Percentiles rank a stretch among this genome's conserved stretches.
phyloP scores from a whole-genome alignment of 2,888 invertebrate genomes.

The Blera fallax region DNA sequence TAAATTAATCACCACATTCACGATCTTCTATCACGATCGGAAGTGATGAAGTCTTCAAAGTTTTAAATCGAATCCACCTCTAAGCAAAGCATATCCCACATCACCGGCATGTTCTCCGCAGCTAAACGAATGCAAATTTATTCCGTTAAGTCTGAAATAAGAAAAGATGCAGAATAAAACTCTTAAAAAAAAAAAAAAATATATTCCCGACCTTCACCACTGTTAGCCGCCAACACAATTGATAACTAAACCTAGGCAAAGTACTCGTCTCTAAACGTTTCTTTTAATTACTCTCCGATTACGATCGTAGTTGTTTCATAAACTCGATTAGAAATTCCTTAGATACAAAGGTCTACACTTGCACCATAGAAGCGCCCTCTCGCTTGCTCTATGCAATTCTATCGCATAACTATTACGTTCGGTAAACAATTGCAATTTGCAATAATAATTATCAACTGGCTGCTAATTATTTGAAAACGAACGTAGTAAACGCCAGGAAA shows the following conservation, averaged over 20 bases:
- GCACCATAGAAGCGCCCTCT: not conserved
- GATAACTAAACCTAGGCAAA: not conserved
- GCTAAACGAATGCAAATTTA: not conserved
- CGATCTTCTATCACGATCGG: slow-evolving; percentile 48
- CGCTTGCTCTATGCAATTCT: not conserved
- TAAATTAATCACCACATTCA: slow-evolving; percentile 35
- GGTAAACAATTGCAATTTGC: slow-evolving; percentile 48
- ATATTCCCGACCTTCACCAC: not conserved
- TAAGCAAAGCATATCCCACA: not conserved
- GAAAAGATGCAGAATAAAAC: not conserved
- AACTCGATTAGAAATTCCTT: not conserved
- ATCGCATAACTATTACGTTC: slow-evolving; percentile 57
- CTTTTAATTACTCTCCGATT: not conserved
- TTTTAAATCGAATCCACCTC: no score
- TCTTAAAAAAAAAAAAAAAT: no score
- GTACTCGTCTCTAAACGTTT: not conserved
- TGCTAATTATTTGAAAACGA: slow-evolving; percentile 52
- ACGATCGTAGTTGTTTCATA: not conserved
- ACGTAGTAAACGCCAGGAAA: slow-evolving; percentile 44
- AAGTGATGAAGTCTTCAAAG: slow-evolving; percentile 31
- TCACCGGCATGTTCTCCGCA: not conserved
- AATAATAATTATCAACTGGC: slow-evolving; percentile 57
- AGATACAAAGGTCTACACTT: not conserved
- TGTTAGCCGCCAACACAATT: no score
- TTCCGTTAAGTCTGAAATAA: not conserved